Conservation (phyloP, 2,888 invertebrate species). For the Stenodema calcarata region DNA sequence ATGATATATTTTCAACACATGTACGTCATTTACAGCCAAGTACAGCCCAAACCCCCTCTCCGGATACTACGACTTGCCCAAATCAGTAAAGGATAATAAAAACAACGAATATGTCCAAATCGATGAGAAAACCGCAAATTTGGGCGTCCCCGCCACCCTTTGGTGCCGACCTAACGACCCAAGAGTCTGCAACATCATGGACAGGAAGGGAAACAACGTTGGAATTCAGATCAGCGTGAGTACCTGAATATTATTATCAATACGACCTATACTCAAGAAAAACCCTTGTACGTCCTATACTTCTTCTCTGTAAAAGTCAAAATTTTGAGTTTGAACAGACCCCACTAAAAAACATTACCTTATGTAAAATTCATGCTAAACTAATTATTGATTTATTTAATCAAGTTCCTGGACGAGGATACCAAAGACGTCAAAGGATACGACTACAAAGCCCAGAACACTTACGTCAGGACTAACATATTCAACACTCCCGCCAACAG, state of each 20-base stretch:
- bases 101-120: not conserved
- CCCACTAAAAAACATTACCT: no score
- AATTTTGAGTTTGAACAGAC: no score
- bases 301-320: no score
- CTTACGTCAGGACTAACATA: slow-evolving; percentile 34
- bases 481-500: slow-evolving; percentile 39
- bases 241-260: no score
- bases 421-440: not conserved
- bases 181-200: slow-evolving; percentile 46
- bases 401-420: slow-evolving; percentile 45
- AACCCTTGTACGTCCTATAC: no score
- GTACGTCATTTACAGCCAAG: not conserved
- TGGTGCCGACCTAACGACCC: slow-evolving; percentile 48
- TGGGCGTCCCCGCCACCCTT: not conserved
- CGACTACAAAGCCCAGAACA: slow-evolving; percentile 18
- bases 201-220: slow-evolving; percentile 45
- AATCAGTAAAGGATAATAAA: not conserved
- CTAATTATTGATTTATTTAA: no score
- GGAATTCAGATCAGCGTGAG: slow-evolving; percentile 30
- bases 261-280: no score
- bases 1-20: no score
- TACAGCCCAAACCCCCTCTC: not conserved
- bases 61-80: not conserved
- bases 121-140: not conserved
- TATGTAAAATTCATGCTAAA: no score